These are phyloP conservation scores for Temnothorax longispinosus DNA, from an alignment of 1,140 invertebrate genomes.

Conservation along the genomic window DNA sequence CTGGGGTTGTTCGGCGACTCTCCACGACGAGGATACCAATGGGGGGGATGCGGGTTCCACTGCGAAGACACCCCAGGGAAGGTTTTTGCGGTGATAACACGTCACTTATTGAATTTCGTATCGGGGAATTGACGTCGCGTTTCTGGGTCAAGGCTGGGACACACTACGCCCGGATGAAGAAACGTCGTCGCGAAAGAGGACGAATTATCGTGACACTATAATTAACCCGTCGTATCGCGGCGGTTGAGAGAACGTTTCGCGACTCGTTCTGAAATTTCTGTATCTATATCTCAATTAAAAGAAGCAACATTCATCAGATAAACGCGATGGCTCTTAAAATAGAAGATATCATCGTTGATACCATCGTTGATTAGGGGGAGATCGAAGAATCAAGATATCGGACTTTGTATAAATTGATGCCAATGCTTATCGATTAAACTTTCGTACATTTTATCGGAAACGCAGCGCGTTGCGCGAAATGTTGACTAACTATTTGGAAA, in stretches of 20 bases:
- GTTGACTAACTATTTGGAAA: not conserved
- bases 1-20: constrained; percentile 63
- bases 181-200: not conserved
- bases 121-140: constrained; percentile 53
- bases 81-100: constrained; percentile 75
- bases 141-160: constrained; percentile 73
- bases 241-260: not conserved
- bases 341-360: not conserved
- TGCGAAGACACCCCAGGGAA: constrained; percentile 62
- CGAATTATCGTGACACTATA: not conserved
- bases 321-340: not conserved
- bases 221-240: not conserved
- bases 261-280: not conserved
- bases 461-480: not conserved
- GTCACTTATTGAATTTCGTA: constrained; percentile 76
- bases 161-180: constrained; percentile 29
- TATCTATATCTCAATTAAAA: not conserved
- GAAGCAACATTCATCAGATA: not conserved
- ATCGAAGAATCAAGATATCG: not conserved
- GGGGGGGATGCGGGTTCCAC: not conserved
- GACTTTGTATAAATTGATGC: not conserved
- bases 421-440: not conserved
- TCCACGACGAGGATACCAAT: constrained; percentile 36
- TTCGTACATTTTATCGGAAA: not conserved
- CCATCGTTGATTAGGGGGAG: not conserved